Evolutionary conservation across 2,113 vertebrate genomes (phyloP).

Genomic region (Phocoena phocoena): DNA sequence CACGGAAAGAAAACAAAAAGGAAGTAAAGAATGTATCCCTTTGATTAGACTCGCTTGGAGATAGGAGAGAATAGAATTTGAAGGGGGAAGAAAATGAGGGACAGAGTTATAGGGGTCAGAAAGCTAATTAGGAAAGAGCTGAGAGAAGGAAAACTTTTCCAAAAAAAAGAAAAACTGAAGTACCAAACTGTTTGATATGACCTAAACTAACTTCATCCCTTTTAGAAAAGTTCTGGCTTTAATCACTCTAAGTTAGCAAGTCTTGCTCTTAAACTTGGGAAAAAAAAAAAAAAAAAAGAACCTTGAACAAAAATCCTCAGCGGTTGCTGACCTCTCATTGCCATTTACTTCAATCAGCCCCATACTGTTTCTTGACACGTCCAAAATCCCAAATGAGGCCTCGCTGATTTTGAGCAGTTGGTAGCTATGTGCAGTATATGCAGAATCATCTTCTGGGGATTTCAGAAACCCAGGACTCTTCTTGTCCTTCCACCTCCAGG

Average conservation of each 20-base stretch:
- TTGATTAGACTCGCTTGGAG: background rate
- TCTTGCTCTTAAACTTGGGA: constrained; percentile 18
- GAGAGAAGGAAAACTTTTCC: background rate
- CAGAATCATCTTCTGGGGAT: constrained; percentile 5
- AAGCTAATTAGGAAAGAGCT: background rate
- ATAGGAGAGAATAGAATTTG: background rate
- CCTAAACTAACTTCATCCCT: background rate
- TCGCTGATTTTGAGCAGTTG: constrained; percentile 33
- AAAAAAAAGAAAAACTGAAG: background rate
- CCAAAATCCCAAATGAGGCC: background rate
- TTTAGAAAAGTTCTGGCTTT: constrained; percentile 17
- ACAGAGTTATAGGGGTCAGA: background rate
- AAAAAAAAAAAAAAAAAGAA: background rate
- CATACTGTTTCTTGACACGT: background rate
- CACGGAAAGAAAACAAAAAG: background rate
- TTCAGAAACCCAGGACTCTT: background rate
- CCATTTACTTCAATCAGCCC: constrained; percentile 26
- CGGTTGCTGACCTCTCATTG: background rate
- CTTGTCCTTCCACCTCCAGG: background rate
- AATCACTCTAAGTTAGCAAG: background rate
- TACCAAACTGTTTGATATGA: background rate
- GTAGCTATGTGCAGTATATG: background rate
- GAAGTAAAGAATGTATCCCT: background rate
- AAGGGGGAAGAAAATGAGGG: background rate
- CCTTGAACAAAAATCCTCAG: background rate